These are phyloP conservation scores for Vireo griseus DNA, from an alignment of 2,797 vertebrate genomes.

Conservation along the genomic window DNA sequence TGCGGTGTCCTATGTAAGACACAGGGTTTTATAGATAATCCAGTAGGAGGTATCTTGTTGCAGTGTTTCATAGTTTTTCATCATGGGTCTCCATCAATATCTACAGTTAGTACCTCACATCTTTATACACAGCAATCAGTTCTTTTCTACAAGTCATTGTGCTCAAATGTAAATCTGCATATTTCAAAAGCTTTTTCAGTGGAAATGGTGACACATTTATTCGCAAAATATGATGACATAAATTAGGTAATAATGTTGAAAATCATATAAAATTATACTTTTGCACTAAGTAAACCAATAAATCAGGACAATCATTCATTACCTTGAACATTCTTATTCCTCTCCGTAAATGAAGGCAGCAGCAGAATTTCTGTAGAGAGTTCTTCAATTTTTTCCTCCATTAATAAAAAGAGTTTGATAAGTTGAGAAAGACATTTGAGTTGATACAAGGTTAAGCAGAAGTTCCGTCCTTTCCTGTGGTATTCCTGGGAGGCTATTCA, in stretches of 20 bases:
- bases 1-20: not conserved
- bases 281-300: not conserved
- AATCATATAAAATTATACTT: not conserved
- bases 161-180: not conserved
- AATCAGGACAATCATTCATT: conserved; percentile 30
- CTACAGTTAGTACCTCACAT: not conserved
- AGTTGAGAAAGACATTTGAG: conserved; percentile 84
- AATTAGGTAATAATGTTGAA: not conserved
- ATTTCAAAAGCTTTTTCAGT: not conserved
- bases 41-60: not conserved
- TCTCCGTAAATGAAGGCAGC: conserved; percentile 72
- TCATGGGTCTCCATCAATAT: not conserved
- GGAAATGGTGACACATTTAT: not conserved
- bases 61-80: not conserved
- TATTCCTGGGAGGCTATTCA: conserved; percentile 77
- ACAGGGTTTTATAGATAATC: not conserved
- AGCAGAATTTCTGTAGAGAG: conserved; percentile 78
- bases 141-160: not conserved
- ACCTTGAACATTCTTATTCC: conserved; percentile 81
- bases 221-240: not conserved
- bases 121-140: not conserved
- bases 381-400: conserved; percentile 84
- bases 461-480: conserved; percentile 73
- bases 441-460: conserved; percentile 85
- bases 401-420: conserved; percentile 78